Evolutionary conservation across 2,888 invertebrate species (phyloP), one percentile per base, ranked within the genome.

Genomic region (Xiphydria camelus): DNA sequence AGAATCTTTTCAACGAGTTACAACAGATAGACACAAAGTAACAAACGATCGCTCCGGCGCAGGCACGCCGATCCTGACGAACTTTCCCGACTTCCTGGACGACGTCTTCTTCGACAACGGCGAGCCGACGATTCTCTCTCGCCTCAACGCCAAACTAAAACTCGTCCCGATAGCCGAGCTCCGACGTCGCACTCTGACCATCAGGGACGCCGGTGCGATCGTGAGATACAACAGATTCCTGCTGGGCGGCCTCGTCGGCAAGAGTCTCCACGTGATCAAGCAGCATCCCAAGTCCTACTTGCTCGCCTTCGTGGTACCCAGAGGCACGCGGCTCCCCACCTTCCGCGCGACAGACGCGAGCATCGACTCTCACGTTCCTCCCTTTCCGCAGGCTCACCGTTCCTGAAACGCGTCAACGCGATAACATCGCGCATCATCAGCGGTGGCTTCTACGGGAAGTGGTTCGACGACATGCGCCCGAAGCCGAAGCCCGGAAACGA

Each of bases 241-340:
- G 1, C 38, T 29, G 4, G 23, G n/a, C 6, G n/a, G 14, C 19
- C 4, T 20, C 17, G 10, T 7, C 7, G 18, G 7, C 18, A 19
- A 23, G 4, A 22, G 20, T n/a, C 49, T 79, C 10, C 77, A 79
- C 53, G 60, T 80, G 2, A 70, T 77, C 2, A 45, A 66, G n/a
- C 75, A 79, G 47, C 78, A 78, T 54, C 76, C 77, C 0, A 57
- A 66, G 35, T 61, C 66, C 1, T 75, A 69, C 52, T 70, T 68
- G 45, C 52, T 80, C 17, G 61, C 75, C 0, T 79, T 76, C 53
- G 70, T 78, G 31, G 66, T 78, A 3, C 71, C 70, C 1, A 66
- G 65, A 46, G 43, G 43, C 38, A 22, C 12, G 4, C 5, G 33
- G 14, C 1, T 4, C 14, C n/a, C n/a, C n/a, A n/a, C n/a, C n/a